phyloP scores from a whole-genome alignment of 2,888 invertebrate genomes.

The Troglohyphantes excavatus region DNA sequence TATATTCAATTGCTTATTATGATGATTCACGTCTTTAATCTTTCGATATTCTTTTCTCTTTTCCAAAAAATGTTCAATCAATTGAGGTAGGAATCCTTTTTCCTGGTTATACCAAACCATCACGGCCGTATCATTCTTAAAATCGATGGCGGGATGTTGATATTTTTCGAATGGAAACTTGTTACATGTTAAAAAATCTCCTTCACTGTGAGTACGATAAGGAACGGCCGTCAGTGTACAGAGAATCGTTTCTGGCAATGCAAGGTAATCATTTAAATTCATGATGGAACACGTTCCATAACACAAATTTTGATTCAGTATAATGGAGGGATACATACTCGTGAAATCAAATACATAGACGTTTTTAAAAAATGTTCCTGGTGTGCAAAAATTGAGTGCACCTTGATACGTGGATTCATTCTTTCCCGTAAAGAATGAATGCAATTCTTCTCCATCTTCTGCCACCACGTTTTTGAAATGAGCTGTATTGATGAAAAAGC shows the following conservation, averaged over 20 bases:
- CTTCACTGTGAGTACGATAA: slow-evolving; percentile 23
- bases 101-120: slow-evolving; percentile 32
- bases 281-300: slow-evolving; percentile 40
- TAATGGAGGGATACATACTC: slow-evolving; percentile 49
- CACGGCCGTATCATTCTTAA: slow-evolving; percentile 18
- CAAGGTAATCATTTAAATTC: neutral
- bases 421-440: slow-evolving; percentile 1
- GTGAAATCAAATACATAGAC: slow-evolving; percentile 49
- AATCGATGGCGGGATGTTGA: slow-evolving; percentile 24
- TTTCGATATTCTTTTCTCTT: slow-evolving; percentile 1
- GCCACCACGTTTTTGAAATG: slow-evolving; percentile 20
- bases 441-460: neutral
- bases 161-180: slow-evolving; percentile 25
- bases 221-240: neutral
- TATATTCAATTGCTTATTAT: slow-evolving; percentile 44
- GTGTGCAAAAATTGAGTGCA: slow-evolving; percentile 27
- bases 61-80: slow-evolving; percentile 43
- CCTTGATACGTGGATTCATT: slow-evolving; percentile 36
- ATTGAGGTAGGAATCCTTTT: slow-evolving; percentile 42
- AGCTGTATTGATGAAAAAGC: slow-evolving; percentile 29
- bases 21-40: slow-evolving; percentile 36
- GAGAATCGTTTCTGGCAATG: neutral
- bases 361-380: slow-evolving; percentile 1
- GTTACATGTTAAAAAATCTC: slow-evolving; percentile 23
- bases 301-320: slow-evolving; percentile 38